Base-by-base conservation (phyloP, 92 coral and sea anemone genomes). In the Actinernus sp. region DNA sequence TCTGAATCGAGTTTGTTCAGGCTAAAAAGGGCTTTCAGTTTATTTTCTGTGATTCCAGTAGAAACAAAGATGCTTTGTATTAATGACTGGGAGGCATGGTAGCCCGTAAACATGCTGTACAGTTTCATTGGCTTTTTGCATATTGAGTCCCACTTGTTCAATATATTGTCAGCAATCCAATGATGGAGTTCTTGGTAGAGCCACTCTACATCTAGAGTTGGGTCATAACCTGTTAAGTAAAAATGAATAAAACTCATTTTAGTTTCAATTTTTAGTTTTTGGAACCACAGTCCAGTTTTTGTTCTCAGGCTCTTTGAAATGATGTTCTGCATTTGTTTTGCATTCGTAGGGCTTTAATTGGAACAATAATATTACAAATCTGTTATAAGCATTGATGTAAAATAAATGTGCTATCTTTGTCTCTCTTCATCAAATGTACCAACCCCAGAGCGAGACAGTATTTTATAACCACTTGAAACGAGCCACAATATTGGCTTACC, bases 91-190 rank as follows among this genome's bases (percentile, higher is more conserved):
- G 91, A 66, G 4, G 87, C 46, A 49, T 89, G 96, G 54, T 89
- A 89, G 7, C 96, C 96, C 21, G 91, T 84, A 31, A 89, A 84
- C 96, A 89, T 89, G 59, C 61, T 73, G 17, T 43, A 44, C 10
- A 89, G 83, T 57, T 89, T 89, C n/a, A 40, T n/a, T 33, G 96
- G 96, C 66, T 70, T 84, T 82, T 84, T 89, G 43, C 60, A 49
- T 19, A 89, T 84, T 18, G 86, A 26, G 37, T 84, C 96, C 96
- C 96, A 84, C 43, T 89, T 89, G 57, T 47, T 49, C 84, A 89
- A 78, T 40, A 89, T 65, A 33, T 89, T 89, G 74, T 80, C 85
- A 38, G 67, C 85, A 40, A 89, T 89, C 96, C 96, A 89, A 24
- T 70, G 69, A 65, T 89, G 91, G 10, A 89, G 79, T 63, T 89